Evolutionary conservation across 2,797 vertebrate genomes (phyloP), one percentile per base, ranked within the genome.

Genomic region (Thaleichthys pacificus): DNA sequence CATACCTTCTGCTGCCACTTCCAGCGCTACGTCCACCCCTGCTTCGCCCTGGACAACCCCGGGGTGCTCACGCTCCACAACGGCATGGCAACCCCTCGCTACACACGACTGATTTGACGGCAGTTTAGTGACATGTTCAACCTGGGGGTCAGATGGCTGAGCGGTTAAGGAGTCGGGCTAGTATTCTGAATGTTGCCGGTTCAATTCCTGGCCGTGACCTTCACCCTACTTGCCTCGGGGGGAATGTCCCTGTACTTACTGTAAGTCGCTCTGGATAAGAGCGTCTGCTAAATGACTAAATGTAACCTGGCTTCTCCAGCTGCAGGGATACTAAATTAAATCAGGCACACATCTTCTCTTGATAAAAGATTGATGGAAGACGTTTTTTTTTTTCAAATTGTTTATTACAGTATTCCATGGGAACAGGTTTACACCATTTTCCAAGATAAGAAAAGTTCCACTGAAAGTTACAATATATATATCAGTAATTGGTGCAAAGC

Each of bases 41-140:
- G 96, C 81, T 98, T 99, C 76, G 93, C 94, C 62, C 67, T 99
- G 74, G 97, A 97, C 87, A 95, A 93, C 72, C 93, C 95, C 0
- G 96, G 97, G 32, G 84, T 76, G 0, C 91, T 99, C 12, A 94
- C 79, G 47, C 89, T 99, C 32, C 86, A 69, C 65, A 96, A 92
- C 0, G 89, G 93, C 63, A 92, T 96, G 9, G 69, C 89, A 0
- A 62, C 87, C 14, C 96, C 96, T 0, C 67, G 79, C 0, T 92
- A 91, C 12, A 15, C 86, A 58, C 62, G 74, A 0, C 86, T 89
- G 42, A 71, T 74, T n/a, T 92, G 82, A 91, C 4, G 62, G 24
- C 57, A 60, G 60, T 12, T 32, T 14, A 8, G 15, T 32, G 8
- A 15, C 15, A 56, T 56, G 51, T 56, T 47, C 2, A 47, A 47